These are phyloP conservation scores for Samia ricini DNA, from an alignment of 1,140 invertebrate species.

Conservation along the genomic window DNA sequence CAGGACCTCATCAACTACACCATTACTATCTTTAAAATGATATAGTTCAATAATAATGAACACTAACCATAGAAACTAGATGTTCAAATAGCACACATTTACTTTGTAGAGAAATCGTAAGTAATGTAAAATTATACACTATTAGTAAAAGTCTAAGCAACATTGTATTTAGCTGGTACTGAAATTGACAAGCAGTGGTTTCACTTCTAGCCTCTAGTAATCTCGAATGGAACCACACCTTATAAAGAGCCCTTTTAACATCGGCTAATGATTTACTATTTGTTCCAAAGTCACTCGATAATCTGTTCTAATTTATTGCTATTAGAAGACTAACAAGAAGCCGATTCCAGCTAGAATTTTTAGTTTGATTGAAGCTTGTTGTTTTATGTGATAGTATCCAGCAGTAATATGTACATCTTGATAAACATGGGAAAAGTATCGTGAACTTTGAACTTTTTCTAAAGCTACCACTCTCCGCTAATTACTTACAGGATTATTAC, in stretches of 20 bases:
- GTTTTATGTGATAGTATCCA: too few relatives aligned
- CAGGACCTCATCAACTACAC: not conserved
- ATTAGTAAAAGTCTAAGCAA: slow-evolving; percentile 15
- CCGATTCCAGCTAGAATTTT: too few relatives aligned
- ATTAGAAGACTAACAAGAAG: too few relatives aligned
- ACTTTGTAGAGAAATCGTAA: slow-evolving; percentile 15
- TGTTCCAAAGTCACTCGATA: not conserved
- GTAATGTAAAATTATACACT: slow-evolving; percentile 11
- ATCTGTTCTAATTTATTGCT: too few relatives aligned
- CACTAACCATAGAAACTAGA: not conserved
- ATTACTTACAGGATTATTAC: too few relatives aligned
- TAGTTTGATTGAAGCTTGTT: too few relatives aligned
- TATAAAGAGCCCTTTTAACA: not conserved
- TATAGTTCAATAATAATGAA: not conserved
- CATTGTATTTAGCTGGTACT: slow-evolving; percentile 11
- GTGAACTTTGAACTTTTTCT: too few relatives aligned
- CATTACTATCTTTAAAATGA: not conserved
- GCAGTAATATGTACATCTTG: too few relatives aligned
- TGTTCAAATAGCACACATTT: slow-evolving; percentile 18
- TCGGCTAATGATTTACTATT: not conserved
- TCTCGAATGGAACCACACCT: not conserved
- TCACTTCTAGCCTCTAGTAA: not conserved
- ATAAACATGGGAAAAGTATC: too few relatives aligned
- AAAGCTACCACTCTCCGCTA: too few relatives aligned
- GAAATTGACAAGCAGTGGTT: not conserved